A percentile compares a stretch with the other conserved stretches of the same genome.
phyloP scores from a whole-genome alignment of 2,888 invertebrate genomes.

The Amphipyra tragopoginis region DNA sequence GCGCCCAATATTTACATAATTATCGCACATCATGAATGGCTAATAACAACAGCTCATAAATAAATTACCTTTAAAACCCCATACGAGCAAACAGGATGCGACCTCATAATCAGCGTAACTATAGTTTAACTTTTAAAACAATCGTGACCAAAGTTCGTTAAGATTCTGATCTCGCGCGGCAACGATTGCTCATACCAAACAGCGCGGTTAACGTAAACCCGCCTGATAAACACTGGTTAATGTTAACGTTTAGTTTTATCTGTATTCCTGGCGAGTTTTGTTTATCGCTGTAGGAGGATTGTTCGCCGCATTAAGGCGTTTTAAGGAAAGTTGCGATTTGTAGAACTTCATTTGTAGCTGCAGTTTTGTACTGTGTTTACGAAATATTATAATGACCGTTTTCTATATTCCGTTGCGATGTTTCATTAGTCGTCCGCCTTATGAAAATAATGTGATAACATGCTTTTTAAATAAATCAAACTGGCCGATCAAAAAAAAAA shows the following conservation, averaged over 20 bases:
- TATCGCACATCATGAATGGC: constrained; percentile 46
- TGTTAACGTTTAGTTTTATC: constrained; percentile 63
- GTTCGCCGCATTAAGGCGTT: constrained; percentile 55
- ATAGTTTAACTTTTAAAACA: constrained; percentile 58
- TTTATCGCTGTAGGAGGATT: constrained; percentile 58
- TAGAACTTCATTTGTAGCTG: constrained; percentile 41
- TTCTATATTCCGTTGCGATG: too few species aligned
- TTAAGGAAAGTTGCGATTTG: constrained; percentile 43
- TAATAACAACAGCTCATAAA: constrained; percentile 36
- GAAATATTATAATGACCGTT: too few species aligned
- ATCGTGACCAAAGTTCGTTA: constrained; percentile 85
- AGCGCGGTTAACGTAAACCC: constrained; percentile 51
- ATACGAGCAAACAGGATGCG: constrained; percentile 55
- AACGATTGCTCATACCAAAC: constrained; percentile 84
- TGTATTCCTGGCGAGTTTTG: constrained; percentile 61
- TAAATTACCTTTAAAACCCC: constrained; percentile 36
- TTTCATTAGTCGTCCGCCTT: too few species aligned
- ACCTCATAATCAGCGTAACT: constrained; percentile 63
- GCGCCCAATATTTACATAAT: constrained; percentile 46
- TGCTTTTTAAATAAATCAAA: too few species aligned
- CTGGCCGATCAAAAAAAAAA: too few species aligned
- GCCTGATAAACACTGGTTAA: constrained; percentile 62
- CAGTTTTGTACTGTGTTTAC: constrained; percentile 10
- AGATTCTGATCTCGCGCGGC: constrained; percentile 83
- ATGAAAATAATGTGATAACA: too few species aligned